Evolutionary conservation across 2,113 vertebrate genomes (phyloP).

Genomic region (Lethenteron reissneri): DNA sequence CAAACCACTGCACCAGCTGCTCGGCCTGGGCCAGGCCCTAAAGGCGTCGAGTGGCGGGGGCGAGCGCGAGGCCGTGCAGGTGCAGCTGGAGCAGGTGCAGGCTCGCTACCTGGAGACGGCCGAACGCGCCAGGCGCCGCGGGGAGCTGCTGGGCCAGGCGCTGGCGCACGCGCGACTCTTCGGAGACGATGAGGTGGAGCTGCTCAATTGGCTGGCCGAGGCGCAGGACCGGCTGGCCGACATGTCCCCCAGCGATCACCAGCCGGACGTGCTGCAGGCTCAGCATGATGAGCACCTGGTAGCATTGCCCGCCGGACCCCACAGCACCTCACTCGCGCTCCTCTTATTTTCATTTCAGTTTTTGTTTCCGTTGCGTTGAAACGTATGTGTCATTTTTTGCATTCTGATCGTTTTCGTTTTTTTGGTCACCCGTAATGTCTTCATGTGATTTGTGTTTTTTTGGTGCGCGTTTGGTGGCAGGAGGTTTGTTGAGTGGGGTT

Average conservation of each 20-base stretch:
- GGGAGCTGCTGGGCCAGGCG: constrained; percentile 61
- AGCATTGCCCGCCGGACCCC: constrained; percentile 13
- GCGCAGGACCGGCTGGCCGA: constrained; percentile 68
- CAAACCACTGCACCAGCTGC: constrained; percentile 34
- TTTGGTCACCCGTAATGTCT: constrained; percentile 2
- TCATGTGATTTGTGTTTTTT: neutral
- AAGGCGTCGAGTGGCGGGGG: constrained; percentile 43
- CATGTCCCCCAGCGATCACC: constrained; percentile 65
- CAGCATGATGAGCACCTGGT: constrained; percentile 79
- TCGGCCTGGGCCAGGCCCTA: constrained; percentile 45
- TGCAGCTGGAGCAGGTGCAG: constrained; percentile 42
- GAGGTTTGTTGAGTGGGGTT: too few relatives aligned
- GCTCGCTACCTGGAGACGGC: constrained; percentile 41
- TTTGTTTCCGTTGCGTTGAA: constrained; percentile 11
- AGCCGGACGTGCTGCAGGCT: constrained; percentile 51
- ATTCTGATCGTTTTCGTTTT: constrained; percentile 2
- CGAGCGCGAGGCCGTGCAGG: constrained; percentile 44
- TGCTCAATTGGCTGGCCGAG: constrained; percentile 98
- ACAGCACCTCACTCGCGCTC: constrained; percentile 9
- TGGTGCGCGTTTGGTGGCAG: neutral
- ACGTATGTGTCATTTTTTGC: neutral
- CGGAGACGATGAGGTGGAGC: constrained; percentile 96
- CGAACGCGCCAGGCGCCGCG: constrained; percentile 45
- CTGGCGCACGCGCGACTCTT: constrained; percentile 77
- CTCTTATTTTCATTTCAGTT: constrained; percentile 16